These are phyloP conservation scores for Chrysemys picta DNA, from an alignment of 2,113 vertebrate genomes.

Conservation along the genomic window DNA sequence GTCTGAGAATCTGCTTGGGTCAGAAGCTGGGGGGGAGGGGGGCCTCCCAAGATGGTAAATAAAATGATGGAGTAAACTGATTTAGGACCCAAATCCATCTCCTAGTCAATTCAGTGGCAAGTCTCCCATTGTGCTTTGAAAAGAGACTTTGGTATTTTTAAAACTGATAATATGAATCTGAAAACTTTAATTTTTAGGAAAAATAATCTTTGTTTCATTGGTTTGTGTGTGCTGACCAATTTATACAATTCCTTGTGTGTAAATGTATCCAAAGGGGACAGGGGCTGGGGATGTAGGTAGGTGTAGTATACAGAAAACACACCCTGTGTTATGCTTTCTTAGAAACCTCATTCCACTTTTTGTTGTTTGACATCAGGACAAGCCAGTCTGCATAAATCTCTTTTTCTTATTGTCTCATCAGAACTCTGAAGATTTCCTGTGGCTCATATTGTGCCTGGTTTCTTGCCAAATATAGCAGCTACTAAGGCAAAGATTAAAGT, in stretches of 20 bases:
- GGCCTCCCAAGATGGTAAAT: not conserved
- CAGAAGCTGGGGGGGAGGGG: not conserved
- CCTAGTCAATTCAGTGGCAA: not conserved
- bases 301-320: not conserved
- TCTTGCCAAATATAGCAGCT: not conserved
- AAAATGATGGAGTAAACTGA: not conserved
- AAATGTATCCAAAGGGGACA: not conserved
- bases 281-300: too few species aligned
- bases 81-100: not conserved
- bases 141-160: not conserved
- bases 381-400: not conserved
- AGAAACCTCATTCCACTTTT: not conserved
- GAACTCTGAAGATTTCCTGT: conserved; percentile 8
- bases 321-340: not conserved
- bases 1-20: not conserved
- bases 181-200: not conserved
- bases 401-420: not conserved
- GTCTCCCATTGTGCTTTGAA: not conserved
- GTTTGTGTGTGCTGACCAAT: not conserved
- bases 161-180: not conserved
- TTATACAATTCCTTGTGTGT: not conserved
- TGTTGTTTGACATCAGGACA: not conserved
- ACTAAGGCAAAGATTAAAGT: conserved; percentile 26
- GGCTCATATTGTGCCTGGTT: not conserved
- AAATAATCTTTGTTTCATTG: not conserved